Evolutionary conservation across 2,888 invertebrate species (phyloP).

Genomic region (Lithodes maja): DNA sequence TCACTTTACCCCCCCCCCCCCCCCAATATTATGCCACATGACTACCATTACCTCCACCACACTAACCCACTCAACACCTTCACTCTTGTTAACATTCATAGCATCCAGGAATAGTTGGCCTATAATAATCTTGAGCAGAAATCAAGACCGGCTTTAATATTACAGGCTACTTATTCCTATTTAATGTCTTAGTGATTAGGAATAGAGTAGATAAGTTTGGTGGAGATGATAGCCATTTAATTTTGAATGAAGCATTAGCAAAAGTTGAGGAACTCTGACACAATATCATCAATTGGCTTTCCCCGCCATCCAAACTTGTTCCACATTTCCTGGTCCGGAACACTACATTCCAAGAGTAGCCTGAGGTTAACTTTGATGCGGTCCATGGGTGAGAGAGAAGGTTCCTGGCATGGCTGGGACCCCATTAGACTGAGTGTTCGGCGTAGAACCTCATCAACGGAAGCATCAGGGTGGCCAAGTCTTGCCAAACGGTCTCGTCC

Average conservation of each 20-base stretch:
- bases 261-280: conserved; percentile 67
- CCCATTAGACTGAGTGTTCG: conserved; percentile 61
- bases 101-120: too few species aligned
- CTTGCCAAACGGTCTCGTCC: conserved; percentile 57
- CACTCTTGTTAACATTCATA: too few species aligned
- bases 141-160: too few species aligned
- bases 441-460: conserved; percentile 66
- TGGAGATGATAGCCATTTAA: too few species aligned
- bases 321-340: conserved; percentile 70
- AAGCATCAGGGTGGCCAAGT: conserved; percentile 63
- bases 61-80: too few species aligned
- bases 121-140: too few species aligned
- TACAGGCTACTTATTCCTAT: too few species aligned
- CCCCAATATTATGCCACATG: too few species aligned
- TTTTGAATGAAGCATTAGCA: conserved; percentile 31
- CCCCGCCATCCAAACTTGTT: conserved; percentile 69
- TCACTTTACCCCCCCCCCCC: not conserved
- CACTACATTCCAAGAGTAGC: conserved; percentile 68
- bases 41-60: too few species aligned
- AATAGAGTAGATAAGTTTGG: too few species aligned
- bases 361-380: conserved; percentile 70
- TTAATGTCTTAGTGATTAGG: too few species aligned
- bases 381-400: conserved; percentile 66
- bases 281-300: conserved; percentile 70
- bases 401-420: conserved; percentile 69